phyloP scores from a whole-genome alignment of 2,113 vertebrate species.

The Psophia crepitans region DNA sequence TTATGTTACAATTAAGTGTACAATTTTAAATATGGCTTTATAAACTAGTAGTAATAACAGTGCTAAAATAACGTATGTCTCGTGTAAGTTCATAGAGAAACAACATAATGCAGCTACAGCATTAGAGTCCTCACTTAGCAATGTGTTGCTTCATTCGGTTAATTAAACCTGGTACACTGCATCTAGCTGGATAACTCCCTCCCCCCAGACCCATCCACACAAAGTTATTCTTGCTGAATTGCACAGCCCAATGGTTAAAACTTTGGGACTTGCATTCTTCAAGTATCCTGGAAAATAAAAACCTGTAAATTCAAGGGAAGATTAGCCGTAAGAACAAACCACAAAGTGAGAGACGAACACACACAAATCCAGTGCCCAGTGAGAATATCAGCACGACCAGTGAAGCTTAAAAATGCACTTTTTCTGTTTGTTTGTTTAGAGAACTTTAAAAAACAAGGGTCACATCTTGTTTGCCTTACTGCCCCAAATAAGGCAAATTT shows the following conservation, averaged over 20 bases:
- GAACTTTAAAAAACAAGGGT: not conserved
- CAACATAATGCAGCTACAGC: constrained; percentile 38
- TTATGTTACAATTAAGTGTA: constrained; percentile 79
- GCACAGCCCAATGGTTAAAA: not conserved
- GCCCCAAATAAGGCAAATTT: not conserved
- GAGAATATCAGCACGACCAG: not conserved
- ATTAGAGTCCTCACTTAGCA: constrained; percentile 4
- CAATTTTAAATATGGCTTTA: constrained; percentile 80
- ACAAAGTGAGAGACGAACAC: not conserved
- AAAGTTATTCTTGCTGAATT: not conserved
- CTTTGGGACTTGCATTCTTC: not conserved
- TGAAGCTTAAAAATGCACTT: not conserved
- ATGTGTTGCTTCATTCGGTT: not conserved
- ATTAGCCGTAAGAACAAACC: not conserved
- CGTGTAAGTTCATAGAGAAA: constrained; percentile 53
- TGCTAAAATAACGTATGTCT: constrained; percentile 63
- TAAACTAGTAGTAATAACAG: constrained; percentile 75
- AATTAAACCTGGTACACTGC: not conserved
- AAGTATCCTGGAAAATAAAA: constrained; percentile 30
- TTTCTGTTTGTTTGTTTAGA: not conserved
- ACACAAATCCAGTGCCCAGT: not conserved
- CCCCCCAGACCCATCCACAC: not conserved
- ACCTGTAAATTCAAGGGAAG: not conserved
- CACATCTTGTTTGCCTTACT: not conserved
- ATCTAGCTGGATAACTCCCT: not conserved